Evolutionary conservation across 1,140 invertebrate genomes (phyloP).

Genomic region (Dryas iulia): DNA sequence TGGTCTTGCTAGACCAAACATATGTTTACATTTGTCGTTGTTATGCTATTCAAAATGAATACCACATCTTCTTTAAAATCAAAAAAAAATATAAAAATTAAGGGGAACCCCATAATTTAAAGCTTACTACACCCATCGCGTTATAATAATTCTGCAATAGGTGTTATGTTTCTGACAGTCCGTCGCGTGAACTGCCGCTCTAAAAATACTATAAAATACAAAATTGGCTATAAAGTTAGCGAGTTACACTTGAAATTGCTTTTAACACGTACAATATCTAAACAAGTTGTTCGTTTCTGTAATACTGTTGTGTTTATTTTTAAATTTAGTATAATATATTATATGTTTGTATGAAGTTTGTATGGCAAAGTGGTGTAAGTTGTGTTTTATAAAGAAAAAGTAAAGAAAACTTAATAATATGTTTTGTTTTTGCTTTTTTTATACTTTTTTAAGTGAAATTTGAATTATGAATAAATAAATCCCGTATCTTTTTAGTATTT

Average conservation of each 20-base stretch:
- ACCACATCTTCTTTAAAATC: too few species aligned
- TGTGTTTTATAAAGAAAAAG: too few species aligned
- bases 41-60: too few species aligned
- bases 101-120: background rate
- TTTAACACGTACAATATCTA: conserved; percentile 3
- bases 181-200: conserved; percentile 21
- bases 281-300: conserved; percentile 1
- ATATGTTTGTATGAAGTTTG: background rate
- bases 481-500: too few species aligned
- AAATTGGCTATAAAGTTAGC: background rate
- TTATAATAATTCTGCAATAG: conserved; percentile 16
- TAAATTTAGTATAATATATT: background rate
- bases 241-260: background rate
- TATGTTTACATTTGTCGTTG: too few species aligned
- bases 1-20: too few species aligned
- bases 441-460: too few species aligned
- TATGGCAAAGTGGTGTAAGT: background rate
- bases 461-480: too few species aligned
- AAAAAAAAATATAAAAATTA: background rate
- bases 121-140: background rate
- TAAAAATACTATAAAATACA: conserved; percentile 9
- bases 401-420: too few species aligned
- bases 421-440: too few species aligned
- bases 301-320: background rate
- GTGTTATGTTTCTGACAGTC: conserved; percentile 17